Base-by-base conservation (phyloP, 2,113 vertebrate species). In the Phylloscopus trochilus region DNA sequence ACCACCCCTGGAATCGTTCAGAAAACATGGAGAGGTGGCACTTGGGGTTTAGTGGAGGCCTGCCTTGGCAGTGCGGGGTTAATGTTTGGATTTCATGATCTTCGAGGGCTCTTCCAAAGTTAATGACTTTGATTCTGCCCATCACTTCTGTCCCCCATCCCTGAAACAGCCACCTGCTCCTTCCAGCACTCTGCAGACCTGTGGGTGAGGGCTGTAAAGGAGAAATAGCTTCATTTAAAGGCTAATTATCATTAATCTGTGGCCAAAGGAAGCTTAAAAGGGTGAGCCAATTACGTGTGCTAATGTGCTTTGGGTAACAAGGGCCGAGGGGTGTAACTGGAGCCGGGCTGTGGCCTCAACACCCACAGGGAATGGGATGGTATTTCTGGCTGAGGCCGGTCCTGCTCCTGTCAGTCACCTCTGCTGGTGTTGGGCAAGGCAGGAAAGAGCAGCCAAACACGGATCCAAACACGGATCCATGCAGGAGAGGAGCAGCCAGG, bases 211-310 rank as follows among this genome's bases (percentile, higher is more conserved):
- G 37, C 21, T 44, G 8, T 49, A 31, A 49, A 87, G 68, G 69
- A 86, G 73, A 90, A 94, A 47, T 17, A 89, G 8, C 55, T 86
- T 75, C 5, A 8, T 90, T 92, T 83, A 68, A 82, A 44, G n/a
- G 26, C 37, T 87, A 89, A 94, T 96, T 95, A 81, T 39, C 53
- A 8, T 93, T 77, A 94, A 89, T 83, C 37, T 27, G 28, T 92
- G 83, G 88, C 83, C 62, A 94, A 81, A 90, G 83, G 76, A 96
- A 23, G 56, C 90, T 94, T 88, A 33, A 84, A 96, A 83, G 76
- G 10, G 0, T 35, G 66, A 95, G 79, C 44, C 49, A 93, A 64
- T 95, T 93, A 80, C 6, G 1, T 4, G 2, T 55, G 51, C 27
- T 93, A 75, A 92, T 85, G 64, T 72, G 64, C 41, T 82, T 24